phyloP scores from a whole-genome alignment of 2,888 invertebrate species.

The Phalera bucephala region DNA sequence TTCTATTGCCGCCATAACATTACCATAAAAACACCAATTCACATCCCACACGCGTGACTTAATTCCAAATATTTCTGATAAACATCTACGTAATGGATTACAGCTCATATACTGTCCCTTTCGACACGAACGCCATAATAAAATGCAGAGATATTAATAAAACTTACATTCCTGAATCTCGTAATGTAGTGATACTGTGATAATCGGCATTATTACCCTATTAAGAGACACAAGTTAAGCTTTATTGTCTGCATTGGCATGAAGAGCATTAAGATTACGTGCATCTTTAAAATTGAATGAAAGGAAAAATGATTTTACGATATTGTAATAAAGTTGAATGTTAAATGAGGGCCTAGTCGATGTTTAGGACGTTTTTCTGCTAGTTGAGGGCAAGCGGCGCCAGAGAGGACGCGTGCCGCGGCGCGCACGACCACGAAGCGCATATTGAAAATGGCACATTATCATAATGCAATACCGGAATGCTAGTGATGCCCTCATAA shows the following conservation, averaged over 20 bases:
- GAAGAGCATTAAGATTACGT: constrained; percentile 35
- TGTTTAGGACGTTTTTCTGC: constrained; percentile 27
- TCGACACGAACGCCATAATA: constrained; percentile 41
- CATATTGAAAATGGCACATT: constrained; percentile 75
- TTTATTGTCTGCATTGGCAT: constrained; percentile 46
- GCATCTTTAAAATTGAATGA: constrained; percentile 16
- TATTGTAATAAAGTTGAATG: constrained; percentile 19
- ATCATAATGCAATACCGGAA: constrained; percentile 76
- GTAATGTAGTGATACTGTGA: constrained; percentile 46
- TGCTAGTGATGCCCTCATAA: constrained; percentile 66
- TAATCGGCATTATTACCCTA: constrained; percentile 45
- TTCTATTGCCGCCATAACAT: constrained; percentile 60
- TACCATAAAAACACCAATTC: constrained; percentile 61
- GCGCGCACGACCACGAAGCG: constrained; percentile 63
- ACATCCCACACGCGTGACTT: constrained; percentile 62
- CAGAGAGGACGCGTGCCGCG: constrained; percentile 56
- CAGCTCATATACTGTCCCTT: constrained; percentile 44
- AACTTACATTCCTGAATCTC: constrained; percentile 48
- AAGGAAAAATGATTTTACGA: constrained; percentile 8
- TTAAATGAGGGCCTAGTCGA: constrained; percentile 10
- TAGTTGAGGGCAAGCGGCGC: constrained; percentile 45
- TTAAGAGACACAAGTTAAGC: constrained; percentile 38
- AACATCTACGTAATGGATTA: constrained; percentile 51
- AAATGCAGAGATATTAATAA: constrained; percentile 44
- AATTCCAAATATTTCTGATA: constrained; percentile 64